A percentile compares a stretch with the other conserved stretches of the same genome.
Conservation (phyloP, 2,888 invertebrate genomes). For the Drosophila greeni region DNA sequence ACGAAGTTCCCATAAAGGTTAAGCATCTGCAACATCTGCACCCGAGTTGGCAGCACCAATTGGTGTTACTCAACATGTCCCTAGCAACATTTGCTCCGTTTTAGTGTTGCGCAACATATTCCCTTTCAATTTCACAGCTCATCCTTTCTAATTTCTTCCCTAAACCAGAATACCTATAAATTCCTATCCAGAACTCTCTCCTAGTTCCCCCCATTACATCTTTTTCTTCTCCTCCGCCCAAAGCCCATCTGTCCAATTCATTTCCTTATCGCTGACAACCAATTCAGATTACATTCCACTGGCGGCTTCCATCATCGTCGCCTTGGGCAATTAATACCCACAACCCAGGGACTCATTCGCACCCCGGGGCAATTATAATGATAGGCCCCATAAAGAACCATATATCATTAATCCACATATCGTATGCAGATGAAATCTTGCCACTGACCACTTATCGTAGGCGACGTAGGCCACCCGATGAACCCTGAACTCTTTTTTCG, state of each 20-base stretch:
- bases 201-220: too few species aligned
- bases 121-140: too few species aligned
- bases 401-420: background rate
- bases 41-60: too few species aligned
- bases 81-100: too few species aligned
- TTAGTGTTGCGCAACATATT: too few species aligned
- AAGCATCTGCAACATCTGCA: too few species aligned
- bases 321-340: constrained; percentile 23
- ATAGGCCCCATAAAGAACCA: background rate
- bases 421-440: constrained; percentile 15
- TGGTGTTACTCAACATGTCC: too few species aligned
- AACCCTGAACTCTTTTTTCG: constrained; percentile 50
- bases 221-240: background rate
- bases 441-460: constrained; percentile 20
- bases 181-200: too few species aligned
- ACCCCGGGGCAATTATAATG: constrained; percentile 22
- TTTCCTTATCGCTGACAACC: constrained; percentile 29
- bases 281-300: constrained; percentile 14
- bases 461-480: constrained; percentile 20
- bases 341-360: constrained; percentile 4
- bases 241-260: constrained; percentile 1
- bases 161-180: too few species aligned
- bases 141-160: too few species aligned
- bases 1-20: too few species aligned
- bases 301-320: constrained; percentile 22